Conservation (phyloP, 2,888 invertebrate species). For the Tipula helvola region DNA sequence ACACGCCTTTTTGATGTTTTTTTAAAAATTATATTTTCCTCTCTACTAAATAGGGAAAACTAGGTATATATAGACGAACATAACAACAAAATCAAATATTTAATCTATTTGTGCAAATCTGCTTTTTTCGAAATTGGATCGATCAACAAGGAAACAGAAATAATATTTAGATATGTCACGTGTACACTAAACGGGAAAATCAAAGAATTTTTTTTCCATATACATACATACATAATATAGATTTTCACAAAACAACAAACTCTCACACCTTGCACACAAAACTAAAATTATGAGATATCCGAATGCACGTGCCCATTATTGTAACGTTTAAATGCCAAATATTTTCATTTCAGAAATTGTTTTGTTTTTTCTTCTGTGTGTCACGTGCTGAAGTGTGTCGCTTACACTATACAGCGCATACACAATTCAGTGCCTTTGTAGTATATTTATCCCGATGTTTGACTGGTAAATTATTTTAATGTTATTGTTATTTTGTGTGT, state of each 20-base stretch:
- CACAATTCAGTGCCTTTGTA: not conserved
- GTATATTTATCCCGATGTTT: not conserved
- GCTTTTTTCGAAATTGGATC: not conserved
- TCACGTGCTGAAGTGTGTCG: not conserved
- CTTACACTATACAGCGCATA: not conserved
- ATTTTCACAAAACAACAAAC: not conserved
- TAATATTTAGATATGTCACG: slow-evolving; percentile 4
- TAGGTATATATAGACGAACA: not conserved
- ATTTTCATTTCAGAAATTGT: not conserved
- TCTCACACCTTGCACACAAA: not conserved
- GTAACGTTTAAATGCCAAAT: not conserved
- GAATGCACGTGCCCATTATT: not conserved
- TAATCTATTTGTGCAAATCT: not conserved
- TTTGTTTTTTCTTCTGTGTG: not conserved
- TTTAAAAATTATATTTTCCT: not conserved
- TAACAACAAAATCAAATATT: not conserved
- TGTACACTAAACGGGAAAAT: not conserved
- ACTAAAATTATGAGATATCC: not conserved
- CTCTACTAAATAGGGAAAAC: not conserved
- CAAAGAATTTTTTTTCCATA: not conserved
- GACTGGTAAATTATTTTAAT: not conserved
- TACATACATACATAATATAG: not conserved
- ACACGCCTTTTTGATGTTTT: not conserved
- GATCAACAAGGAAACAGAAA: not conserved
- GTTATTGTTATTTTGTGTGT: not conserved